Evolutionary conservation across 2,888 invertebrate species (phyloP).

Genomic region (Tachina lurida): DNA sequence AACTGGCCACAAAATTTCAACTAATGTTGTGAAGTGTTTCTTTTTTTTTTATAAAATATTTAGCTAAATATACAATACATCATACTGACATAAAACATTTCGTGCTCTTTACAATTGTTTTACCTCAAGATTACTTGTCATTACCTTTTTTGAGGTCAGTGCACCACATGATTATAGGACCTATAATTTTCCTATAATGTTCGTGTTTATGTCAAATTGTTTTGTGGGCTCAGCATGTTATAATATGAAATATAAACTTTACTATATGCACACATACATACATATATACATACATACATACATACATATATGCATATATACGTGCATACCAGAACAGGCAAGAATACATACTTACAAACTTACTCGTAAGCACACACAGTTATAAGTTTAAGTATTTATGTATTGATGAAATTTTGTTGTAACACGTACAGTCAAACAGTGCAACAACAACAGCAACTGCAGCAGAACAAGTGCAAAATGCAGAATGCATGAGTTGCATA

Average conservation of each 20-base stretch:
- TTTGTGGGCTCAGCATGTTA: constrained; percentile 72
- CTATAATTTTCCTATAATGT: constrained; percentile 72
- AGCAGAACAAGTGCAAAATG: constrained; percentile 61
- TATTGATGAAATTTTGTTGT: constrained; percentile 56
- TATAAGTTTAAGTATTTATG: background rate
- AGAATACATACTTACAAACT: too few species aligned
- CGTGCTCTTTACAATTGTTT: constrained; percentile 64
- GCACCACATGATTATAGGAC: constrained; percentile 71
- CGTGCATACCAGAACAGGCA: background rate
- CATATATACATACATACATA: constrained; percentile 7
- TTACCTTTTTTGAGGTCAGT: constrained; percentile 72
- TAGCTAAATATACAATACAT: constrained; percentile 17
- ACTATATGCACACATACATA: background rate
- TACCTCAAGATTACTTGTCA: constrained; percentile 72
- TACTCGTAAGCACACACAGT: background rate
- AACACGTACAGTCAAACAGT: constrained; percentile 61
- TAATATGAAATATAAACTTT: constrained; percentile 56
- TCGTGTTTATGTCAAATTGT: constrained; percentile 72
- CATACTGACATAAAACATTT: constrained; percentile 23
- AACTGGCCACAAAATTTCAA: constrained; percentile 20
- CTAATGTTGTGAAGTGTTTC: constrained; percentile 1
- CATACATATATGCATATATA: too few species aligned
- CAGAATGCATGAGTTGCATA: constrained; percentile 61
- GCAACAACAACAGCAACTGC: constrained; percentile 42
- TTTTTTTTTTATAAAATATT: constrained; percentile 44